Conservation (phyloP, 2,888 invertebrate genomes). For the Germaria angustata region DNA sequence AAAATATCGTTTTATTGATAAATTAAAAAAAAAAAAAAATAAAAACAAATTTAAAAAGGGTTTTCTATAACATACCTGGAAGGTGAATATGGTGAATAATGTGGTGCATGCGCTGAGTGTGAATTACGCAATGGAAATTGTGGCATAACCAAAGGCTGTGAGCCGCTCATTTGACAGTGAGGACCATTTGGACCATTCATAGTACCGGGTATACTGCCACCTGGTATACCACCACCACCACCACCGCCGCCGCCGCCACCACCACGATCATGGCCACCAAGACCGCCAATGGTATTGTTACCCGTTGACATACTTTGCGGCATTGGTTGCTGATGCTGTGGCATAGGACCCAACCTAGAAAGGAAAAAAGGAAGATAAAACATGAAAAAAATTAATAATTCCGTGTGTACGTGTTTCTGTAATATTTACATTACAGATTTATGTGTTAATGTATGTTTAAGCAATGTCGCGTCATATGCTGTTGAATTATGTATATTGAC, state of each 20-base stretch:
- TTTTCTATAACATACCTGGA: slow-evolving; percentile 82
- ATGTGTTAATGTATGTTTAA: slow-evolving; percentile 55
- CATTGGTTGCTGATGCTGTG: slow-evolving; percentile 79
- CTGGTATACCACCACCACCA: slow-evolving; percentile 71
- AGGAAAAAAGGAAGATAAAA: neutral
- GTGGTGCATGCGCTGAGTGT: slow-evolving; percentile 85
- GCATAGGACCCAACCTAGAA: slow-evolving; percentile 78
- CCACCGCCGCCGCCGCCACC: slow-evolving; percentile 71
- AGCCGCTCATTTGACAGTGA: slow-evolving; percentile 85
- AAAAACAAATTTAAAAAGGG: neutral
- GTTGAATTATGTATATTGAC: slow-evolving; percentile 69
- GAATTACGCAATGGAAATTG: slow-evolving; percentile 89
- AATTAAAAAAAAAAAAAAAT: slow-evolving; percentile 10
- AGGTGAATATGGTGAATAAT: slow-evolving; percentile 94
- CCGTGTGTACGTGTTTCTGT: slow-evolving; percentile 2
- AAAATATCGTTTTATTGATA: slow-evolving; percentile 41
- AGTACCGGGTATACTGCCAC: slow-evolving; percentile 72
- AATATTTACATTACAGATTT: slow-evolving; percentile 44
- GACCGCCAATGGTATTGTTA: slow-evolving; percentile 81
- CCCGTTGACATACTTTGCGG: slow-evolving; percentile 83
- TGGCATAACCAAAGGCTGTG: slow-evolving; percentile 91
- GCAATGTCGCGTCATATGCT: slow-evolving; percentile 68
- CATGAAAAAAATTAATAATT: slow-evolving; percentile 47
- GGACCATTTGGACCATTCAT: slow-evolving; percentile 80
- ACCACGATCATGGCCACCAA: slow-evolving; percentile 77